phyloP scores from a whole-genome alignment of 2,797 vertebrate species.

The Centropyge bicolor region DNA sequence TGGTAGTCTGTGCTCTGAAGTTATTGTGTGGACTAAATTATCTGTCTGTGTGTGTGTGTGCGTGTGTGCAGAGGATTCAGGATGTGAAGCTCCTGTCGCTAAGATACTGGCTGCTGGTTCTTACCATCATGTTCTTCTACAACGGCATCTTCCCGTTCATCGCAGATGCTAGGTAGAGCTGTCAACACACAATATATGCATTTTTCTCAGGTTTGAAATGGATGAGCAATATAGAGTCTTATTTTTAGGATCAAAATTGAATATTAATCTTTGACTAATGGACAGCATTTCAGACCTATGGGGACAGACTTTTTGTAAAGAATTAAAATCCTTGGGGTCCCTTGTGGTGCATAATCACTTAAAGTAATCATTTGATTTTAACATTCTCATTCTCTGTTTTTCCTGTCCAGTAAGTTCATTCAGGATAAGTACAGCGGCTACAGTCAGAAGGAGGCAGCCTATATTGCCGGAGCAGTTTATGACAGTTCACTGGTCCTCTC shows the following conservation, averaged over 20 bases:
- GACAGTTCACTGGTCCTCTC: constrained; percentile 89
- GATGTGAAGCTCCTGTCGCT: constrained; percentile 84
- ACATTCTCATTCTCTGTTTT: background rate
- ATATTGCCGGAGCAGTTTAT: constrained; percentile 87
- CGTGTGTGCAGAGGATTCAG: constrained; percentile 82
- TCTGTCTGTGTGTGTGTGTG: constrained; percentile 32
- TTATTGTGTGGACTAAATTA: background rate
- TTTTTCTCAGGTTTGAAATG: background rate
- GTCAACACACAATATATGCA: background rate
- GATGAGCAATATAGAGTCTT: background rate
- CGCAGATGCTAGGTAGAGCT: constrained; percentile 86
- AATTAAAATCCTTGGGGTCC: too few species aligned
- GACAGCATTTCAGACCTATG: background rate
- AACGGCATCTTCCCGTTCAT: constrained; percentile 89
- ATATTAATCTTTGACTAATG: background rate
- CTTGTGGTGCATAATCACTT: too few species aligned
- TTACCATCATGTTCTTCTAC: constrained; percentile 92
- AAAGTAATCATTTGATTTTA: background rate
- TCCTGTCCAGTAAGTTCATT: constrained; percentile 88
- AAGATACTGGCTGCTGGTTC: constrained; percentile 88
- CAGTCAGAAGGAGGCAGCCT: constrained; percentile 86
- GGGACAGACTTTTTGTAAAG: background rate
- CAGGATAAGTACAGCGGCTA: constrained; percentile 90
- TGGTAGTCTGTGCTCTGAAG: too few species aligned
- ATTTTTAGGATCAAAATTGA: background rate